Conservation (phyloP, 2,888 invertebrate genomes). For the Epirrhoe alternata region DNA sequence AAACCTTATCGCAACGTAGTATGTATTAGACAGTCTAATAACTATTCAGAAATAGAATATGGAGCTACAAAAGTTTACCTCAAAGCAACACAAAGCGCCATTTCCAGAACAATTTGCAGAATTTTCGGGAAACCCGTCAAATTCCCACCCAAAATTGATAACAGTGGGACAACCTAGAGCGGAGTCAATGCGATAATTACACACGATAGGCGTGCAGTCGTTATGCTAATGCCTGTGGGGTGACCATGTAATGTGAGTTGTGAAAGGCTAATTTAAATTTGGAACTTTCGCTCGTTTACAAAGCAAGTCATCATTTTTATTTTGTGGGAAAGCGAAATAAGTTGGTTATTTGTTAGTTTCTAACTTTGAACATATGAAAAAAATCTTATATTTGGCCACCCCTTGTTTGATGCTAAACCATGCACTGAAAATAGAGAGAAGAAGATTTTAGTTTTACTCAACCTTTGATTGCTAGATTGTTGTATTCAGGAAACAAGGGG, state of each 20-base stretch:
- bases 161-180: conserved; percentile 44
- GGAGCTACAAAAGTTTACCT: neutral
- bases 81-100: neutral
- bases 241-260: conserved; percentile 35
- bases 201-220: conserved; percentile 51
- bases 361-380: too few relatives aligned
- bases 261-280: conserved; percentile 1
- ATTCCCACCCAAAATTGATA: conserved; percentile 50
- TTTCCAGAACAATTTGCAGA: conserved; percentile 10
- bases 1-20: too few relatives aligned
- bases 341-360: too few relatives aligned
- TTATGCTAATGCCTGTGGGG: conserved; percentile 53
- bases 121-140: conserved; percentile 46
- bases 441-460: too few relatives aligned
- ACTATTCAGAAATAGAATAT: too few relatives aligned
- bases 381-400: too few relatives aligned
- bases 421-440: too few relatives aligned
- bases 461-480: too few relatives aligned
- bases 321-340: neutral
- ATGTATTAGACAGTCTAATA: too few relatives aligned
- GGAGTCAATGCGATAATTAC: conserved; percentile 61
- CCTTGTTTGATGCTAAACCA: too few relatives aligned
- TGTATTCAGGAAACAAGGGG: too few relatives aligned
- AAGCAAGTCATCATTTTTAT: neutral
- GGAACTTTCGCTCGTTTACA: neutral